Conservation (phyloP, 2,888 invertebrate species). For the Dryadula phaetusa region DNA sequence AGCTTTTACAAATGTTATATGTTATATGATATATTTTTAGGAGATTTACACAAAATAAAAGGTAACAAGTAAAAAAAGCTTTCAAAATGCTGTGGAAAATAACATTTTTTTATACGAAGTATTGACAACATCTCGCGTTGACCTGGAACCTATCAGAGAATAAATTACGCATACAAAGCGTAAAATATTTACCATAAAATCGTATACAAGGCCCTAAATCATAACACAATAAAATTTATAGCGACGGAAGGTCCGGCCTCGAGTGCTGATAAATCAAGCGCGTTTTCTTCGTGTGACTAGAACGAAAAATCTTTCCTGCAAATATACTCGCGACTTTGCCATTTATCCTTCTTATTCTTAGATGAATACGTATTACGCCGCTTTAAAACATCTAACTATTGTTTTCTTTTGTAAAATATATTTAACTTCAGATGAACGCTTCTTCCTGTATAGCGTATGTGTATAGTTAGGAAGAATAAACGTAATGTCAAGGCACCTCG, state of each 20-base stretch:
- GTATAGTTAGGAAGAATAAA: too few species aligned
- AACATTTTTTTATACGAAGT: slow-evolving; percentile 32
- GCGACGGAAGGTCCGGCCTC: slow-evolving; percentile 82
- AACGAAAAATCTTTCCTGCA: slow-evolving; percentile 76
- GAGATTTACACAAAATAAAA: neutral
- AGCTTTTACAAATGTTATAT: neutral
- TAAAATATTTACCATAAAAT: slow-evolving; percentile 83
- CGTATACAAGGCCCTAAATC: slow-evolving; percentile 80
- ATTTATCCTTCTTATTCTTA: slow-evolving; percentile 59
- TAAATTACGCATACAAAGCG: slow-evolving; percentile 80
- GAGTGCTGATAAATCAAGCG: slow-evolving; percentile 83
- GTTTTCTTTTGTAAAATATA: neutral
- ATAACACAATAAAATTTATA: slow-evolving; percentile 84
- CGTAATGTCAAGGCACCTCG: too few species aligned
- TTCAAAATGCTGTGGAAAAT: neutral
- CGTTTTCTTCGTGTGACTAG: slow-evolving; percentile 79
- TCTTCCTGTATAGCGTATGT: too few species aligned
- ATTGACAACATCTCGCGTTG: slow-evolving; percentile 55
- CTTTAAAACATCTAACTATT: slow-evolving; percentile 29
- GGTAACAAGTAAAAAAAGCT: neutral
- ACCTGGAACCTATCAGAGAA: slow-evolving; percentile 53
- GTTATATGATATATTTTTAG: neutral
- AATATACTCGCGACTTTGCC: slow-evolving; percentile 68
- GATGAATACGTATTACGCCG: slow-evolving; percentile 48
- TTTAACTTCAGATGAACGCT: too few species aligned